Percentiles rank a stretch among this genome's conserved stretches.
Conservation (phyloP, 2,888 invertebrate genomes). For the Leucozona laternaria region DNA sequence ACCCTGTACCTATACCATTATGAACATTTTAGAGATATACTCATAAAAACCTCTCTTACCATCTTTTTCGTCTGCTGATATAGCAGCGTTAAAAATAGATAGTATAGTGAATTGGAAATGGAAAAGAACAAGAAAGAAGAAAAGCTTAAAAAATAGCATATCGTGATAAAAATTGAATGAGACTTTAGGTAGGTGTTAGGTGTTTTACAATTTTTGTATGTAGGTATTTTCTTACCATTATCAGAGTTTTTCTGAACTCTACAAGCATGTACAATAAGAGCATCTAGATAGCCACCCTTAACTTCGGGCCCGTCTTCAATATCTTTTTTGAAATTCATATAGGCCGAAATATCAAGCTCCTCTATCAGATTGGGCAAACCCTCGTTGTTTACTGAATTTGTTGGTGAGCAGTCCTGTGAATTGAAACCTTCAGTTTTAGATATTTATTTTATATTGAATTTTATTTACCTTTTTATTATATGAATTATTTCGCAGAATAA, state of each 20-base stretch:
- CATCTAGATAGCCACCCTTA: constrained; percentile 96
- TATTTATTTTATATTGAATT: background rate
- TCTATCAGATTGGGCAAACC: constrained; percentile 87
- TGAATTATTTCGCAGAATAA: constrained; percentile 77
- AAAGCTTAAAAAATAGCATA: constrained; percentile 60
- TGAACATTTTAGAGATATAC: constrained; percentile 44
- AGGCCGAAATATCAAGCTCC: constrained; percentile 91
- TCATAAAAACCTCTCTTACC: constrained; percentile 65
- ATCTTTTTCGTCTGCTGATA: constrained; percentile 73
- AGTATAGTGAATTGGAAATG: constrained; percentile 59
- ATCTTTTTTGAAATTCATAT: constrained; percentile 90
- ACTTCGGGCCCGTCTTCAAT: constrained; percentile 96
- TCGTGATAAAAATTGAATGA: constrained; percentile 35
- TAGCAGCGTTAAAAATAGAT: constrained; percentile 69
- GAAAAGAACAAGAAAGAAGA: constrained; percentile 64
- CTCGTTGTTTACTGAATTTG: constrained; percentile 77
- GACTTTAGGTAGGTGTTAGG: background rate
- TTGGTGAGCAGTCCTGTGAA: constrained; percentile 76
- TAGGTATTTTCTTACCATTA: constrained; percentile 80
- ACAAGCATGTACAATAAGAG: constrained; percentile 97
- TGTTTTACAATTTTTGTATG: background rate
- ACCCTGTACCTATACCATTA: background rate
- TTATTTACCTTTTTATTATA: constrained; percentile 76
- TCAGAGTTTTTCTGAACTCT: constrained; percentile 91
- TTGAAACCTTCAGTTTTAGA: background rate